A percentile compares a stretch with the other conserved stretches of the same genome.
Conservation (phyloP, 2,888 invertebrate genomes). For the Leptopilina drosophilae region DNA sequence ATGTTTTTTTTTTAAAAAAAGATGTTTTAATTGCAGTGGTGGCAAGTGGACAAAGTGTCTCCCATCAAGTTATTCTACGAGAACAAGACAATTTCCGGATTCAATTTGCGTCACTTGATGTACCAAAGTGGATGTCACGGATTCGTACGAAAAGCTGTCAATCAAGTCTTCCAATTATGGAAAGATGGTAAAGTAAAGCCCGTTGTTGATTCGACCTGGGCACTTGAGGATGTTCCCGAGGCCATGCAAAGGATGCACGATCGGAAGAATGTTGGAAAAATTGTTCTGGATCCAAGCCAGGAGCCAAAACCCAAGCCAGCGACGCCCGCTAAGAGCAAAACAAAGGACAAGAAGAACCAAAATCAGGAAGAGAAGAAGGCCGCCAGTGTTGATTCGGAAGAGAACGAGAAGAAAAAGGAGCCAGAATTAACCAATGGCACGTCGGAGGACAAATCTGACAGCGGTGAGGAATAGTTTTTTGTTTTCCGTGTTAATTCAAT, state of each 20-base stretch:
- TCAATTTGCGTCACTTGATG: conserved; percentile 90
- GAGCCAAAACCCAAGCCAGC: conserved; percentile 89
- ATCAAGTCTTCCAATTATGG: conserved; percentile 87
- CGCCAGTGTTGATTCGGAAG: conserved; percentile 77
- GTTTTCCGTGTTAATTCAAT: conserved; percentile 73
- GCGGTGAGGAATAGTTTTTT: conserved; percentile 70
- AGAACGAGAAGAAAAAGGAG: conserved; percentile 78
- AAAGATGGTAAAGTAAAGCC: conserved; percentile 89
- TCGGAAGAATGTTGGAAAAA: conserved; percentile 93
- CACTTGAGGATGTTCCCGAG: conserved; percentile 91
- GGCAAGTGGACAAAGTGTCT: conserved; percentile 94
- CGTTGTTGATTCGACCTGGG: conserved; percentile 90
- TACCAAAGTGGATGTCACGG: conserved; percentile 87
- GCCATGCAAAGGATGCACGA: conserved; percentile 97
- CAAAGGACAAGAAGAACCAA: conserved; percentile 85
- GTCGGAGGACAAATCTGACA: conserved; percentile 78
- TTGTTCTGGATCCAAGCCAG: conserved; percentile 88
- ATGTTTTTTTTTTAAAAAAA: no score
- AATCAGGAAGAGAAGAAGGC: conserved; percentile 83
- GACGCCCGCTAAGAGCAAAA: conserved; percentile 86
- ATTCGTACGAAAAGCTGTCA: conserved; percentile 84
- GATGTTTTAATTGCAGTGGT: conserved; percentile 82
- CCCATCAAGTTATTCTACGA: conserved; percentile 93
- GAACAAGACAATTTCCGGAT: conserved; percentile 89
- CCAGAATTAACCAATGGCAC: conserved; percentile 78